A percentile compares a stretch with the other conserved stretches of the same genome.
Evolutionary conservation across 2,797 vertebrate genomes (phyloP).

Genomic region (Petrocephalus sullivani): DNA sequence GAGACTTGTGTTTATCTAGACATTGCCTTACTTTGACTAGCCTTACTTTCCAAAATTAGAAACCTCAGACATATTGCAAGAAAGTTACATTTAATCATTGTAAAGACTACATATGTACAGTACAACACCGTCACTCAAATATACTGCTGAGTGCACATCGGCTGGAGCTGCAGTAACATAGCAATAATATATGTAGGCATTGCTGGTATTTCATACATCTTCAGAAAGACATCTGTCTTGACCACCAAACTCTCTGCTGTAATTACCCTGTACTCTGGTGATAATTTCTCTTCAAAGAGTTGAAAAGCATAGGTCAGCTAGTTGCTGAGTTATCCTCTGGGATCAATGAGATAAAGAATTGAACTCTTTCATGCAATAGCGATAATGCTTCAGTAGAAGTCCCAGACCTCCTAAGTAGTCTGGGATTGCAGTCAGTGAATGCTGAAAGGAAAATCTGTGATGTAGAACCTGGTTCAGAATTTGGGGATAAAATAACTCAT

Average conservation of each 20-base stretch:
- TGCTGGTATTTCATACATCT: background rate
- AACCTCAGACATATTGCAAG: background rate
- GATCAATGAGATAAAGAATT: background rate
- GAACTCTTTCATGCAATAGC: background rate
- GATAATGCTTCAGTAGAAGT: background rate
- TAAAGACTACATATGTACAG: background rate
- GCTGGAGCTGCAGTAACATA: background rate
- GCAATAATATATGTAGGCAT: background rate
- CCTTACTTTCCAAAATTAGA: background rate
- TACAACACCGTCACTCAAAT: background rate
- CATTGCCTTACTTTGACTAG: background rate
- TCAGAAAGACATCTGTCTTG: background rate
- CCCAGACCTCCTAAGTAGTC: background rate
- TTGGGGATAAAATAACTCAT: background rate
- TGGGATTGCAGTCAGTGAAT: conserved; percentile 5
- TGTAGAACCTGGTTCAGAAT: background rate
- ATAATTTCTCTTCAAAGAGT: background rate
- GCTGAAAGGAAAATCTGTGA: background rate
- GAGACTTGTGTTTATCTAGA: background rate
- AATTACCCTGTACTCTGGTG: background rate
- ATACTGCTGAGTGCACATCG: background rate
- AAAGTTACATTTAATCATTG: background rate
- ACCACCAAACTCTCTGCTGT: background rate
- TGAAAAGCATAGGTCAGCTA: background rate
- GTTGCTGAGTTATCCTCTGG: background rate